Percentiles rank a stretch among this genome's conserved stretches.
Conservation (phyloP, 2,797 vertebrate genomes). For the Chromis chromis region DNA sequence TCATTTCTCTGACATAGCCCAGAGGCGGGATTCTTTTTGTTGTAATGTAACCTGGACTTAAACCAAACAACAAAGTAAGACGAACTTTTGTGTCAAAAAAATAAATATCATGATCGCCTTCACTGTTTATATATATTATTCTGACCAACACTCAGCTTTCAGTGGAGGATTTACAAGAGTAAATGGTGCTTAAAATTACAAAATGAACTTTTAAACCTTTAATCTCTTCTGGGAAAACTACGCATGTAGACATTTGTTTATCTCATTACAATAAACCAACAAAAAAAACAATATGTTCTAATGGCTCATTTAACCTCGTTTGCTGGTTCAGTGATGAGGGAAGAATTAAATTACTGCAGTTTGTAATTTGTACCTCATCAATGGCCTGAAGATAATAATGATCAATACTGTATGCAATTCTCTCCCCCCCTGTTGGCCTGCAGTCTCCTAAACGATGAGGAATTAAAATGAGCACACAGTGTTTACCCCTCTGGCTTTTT, state of each 20-base stretch:
- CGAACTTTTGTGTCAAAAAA: too few relatives aligned
- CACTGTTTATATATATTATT: too few relatives aligned
- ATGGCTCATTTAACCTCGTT: slow-evolving; percentile 9
- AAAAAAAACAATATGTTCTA: not conserved
- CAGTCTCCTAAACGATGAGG: not conserved
- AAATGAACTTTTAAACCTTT: not conserved
- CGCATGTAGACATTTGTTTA: too few relatives aligned
- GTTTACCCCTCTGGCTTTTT: slow-evolving; percentile 30
- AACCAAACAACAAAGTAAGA: too few relatives aligned
- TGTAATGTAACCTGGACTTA: too few relatives aligned
- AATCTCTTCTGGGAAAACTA: not conserved
- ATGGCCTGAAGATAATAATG: not conserved
- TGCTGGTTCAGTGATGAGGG: slow-evolving; percentile 11
- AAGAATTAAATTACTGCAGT: not conserved
- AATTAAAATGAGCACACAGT: slow-evolving; percentile 10
- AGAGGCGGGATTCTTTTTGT: too few relatives aligned
- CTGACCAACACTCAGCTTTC: not conserved
- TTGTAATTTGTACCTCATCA: not conserved
- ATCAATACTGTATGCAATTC: not conserved
- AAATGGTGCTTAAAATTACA: not conserved
- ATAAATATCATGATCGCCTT: too few relatives aligned
- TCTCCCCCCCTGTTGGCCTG: not conserved
- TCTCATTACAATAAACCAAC: not conserved
- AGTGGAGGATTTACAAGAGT: not conserved
- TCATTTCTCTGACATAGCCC: too few relatives aligned